Evolutionary conservation across 2,797 vertebrate genomes (phyloP).

Genomic region (Cuculus canorus): DNA sequence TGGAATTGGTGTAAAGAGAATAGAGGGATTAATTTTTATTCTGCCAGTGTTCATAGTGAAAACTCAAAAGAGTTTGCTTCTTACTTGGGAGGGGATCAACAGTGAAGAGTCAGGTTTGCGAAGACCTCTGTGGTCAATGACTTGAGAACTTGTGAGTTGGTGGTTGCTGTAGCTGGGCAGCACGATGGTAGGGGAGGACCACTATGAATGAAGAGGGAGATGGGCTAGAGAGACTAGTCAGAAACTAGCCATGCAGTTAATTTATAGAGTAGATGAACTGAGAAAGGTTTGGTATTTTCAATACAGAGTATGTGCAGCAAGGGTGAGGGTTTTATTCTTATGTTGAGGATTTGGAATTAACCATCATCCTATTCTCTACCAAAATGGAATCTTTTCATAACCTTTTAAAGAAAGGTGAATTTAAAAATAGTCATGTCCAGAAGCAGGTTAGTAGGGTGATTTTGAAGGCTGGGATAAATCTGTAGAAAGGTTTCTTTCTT

Average conservation of each 20-base stretch:
- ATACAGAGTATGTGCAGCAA: not conserved
- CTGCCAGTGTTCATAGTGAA: not conserved
- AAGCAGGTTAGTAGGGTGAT: not conserved
- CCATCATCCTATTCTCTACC: not conserved
- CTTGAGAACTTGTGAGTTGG: not conserved
- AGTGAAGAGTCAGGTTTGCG: not conserved
- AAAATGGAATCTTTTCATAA: not conserved
- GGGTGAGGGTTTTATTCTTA: not conserved
- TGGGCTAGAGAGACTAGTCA: not conserved
- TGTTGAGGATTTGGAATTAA: not conserved
- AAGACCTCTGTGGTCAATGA: not conserved
- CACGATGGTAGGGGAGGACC: fast-evolving
- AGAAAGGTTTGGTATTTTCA: too few species aligned
- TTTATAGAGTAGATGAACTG: not conserved
- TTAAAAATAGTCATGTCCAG: not conserved
- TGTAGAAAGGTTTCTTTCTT: not conserved
- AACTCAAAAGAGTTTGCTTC: not conserved
- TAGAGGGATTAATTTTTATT: not conserved
- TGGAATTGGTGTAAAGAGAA: not conserved
- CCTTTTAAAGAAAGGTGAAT: not conserved
- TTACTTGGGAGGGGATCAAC: not conserved
- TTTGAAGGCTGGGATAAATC: not conserved
- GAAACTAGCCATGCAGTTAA: fast-evolving
- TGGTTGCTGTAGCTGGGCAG: fast-evolving
- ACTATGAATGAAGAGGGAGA: fast-evolving